A percentile compares a stretch with the other conserved stretches of the same genome.
Conservation (phyloP, 2,113 vertebrate species). For the Ceyx melanurus region DNA sequence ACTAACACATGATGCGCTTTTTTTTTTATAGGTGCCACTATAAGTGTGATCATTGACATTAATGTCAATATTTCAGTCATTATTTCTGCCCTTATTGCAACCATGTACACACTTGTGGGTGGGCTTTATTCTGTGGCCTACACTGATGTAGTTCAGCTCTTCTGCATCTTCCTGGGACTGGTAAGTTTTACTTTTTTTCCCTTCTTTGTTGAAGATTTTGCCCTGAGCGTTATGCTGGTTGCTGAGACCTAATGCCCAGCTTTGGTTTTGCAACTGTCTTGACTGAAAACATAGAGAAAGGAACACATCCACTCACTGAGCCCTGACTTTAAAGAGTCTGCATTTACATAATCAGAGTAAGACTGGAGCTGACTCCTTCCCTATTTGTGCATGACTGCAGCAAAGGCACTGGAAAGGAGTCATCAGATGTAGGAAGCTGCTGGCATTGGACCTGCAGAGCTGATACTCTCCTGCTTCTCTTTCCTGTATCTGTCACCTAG, state of each 20-base stretch:
- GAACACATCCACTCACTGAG: background rate
- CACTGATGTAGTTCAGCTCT: slow-evolving; percentile 95
- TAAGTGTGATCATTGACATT: slow-evolving; percentile 94
- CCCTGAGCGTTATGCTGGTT: background rate
- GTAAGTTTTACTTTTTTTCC: slow-evolving; percentile 76
- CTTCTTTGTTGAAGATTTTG: background rate
- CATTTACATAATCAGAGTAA: background rate
- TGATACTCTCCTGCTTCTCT: background rate
- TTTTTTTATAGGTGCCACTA: slow-evolving; percentile 85
- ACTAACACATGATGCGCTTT: background rate
- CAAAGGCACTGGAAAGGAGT: background rate
- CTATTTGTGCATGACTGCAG: background rate
- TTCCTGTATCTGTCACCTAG: background rate
- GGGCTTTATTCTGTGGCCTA: slow-evolving; percentile 96
- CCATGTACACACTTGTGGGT: slow-evolving; percentile 91
- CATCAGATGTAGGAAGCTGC: background rate
- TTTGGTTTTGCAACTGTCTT: background rate
- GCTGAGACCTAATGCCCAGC: background rate
- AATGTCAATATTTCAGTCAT: slow-evolving; percentile 88
- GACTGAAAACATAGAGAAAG: background rate
- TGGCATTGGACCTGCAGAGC: background rate
- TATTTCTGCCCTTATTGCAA: slow-evolving; percentile 91
- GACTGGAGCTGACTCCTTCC: background rate
- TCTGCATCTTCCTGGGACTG: slow-evolving; percentile 95
- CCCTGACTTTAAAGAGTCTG: background rate